Base-by-base conservation (phyloP, 2,797 vertebrate species). In the Gadopsis marmoratus region DNA sequence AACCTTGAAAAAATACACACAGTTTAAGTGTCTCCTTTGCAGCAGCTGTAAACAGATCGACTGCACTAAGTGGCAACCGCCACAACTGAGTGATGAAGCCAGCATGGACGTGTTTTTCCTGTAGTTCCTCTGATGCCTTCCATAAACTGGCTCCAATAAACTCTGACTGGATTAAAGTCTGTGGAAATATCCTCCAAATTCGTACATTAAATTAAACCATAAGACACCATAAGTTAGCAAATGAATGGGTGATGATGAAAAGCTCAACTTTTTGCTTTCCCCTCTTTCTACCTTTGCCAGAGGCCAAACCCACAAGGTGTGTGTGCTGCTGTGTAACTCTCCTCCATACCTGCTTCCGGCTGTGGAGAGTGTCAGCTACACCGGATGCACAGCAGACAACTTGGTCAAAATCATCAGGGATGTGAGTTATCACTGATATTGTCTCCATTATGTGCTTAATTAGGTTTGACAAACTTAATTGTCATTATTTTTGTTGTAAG, bases 331-430 rank as follows among this genome's bases (percentile, higher is more conserved):
- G 76, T 98, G 97, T 79, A 98, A 98, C 89, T 98, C 97, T 1
- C 97, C 97, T 0, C 97, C 97, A 0, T 98, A 98, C 82, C 88
- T 98, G 84, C 95, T 98, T 33, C 97, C 97, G 1, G 97, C 97
- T 1, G 97, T 98, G 47, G 97, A 98, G 92, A 98, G 97, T 74
- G 96, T 97, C 83, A 97, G 95, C 0, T 98, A 98, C 90, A 98
- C 97, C 0, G 97, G 97, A 78, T 97, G 94, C 89, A 97, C 97
- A 0, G 97, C 96, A 0, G 97, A 98, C 91, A 96, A 87, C 81
- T 86, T 98, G 23, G 97, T 97, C 76, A 97, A 97, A 94, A 97
- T 97, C 93, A 97, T 98, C 48, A 93, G 97, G 73, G 97, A 98
- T 70, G 97, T 98, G 88, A 95, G 95, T 92, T 2, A 19, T 3